A percentile compares a stretch with the other conserved stretches of the same genome.
phyloP scores from a whole-genome alignment of 2,888 invertebrate genomes.

The Erebia aethiops region DNA sequence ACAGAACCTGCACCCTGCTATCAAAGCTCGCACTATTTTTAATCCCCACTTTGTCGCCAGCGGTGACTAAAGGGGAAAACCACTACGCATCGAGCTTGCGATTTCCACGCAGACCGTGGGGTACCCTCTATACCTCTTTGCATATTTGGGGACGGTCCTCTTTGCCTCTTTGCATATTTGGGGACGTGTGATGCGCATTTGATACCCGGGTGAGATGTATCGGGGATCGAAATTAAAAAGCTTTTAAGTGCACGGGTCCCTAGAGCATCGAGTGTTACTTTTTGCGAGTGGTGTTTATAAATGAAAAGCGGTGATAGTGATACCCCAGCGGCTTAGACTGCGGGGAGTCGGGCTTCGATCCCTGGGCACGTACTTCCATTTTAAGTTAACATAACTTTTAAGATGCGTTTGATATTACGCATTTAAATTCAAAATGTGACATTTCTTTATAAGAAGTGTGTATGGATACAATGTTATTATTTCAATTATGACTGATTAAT shows the following conservation, averaged over 20 bases:
- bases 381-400: too few relatives aligned
- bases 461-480: too few relatives aligned
- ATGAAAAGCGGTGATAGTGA: too few relatives aligned
- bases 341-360: too few relatives aligned
- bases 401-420: too few relatives aligned
- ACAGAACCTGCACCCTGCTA: neutral
- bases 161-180: neutral
- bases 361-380: too few relatives aligned
- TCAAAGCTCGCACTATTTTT: constrained; percentile 47
- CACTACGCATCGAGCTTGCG: constrained; percentile 54
- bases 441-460: too few relatives aligned
- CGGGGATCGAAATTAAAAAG: constrained; percentile 28
- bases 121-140: constrained; percentile 45
- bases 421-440: too few relatives aligned
- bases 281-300: neutral
- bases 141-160: constrained; percentile 34
- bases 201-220: constrained; percentile 25
- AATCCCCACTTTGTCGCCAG: constrained; percentile 62
- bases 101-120: constrained; percentile 50
- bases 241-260: constrained; percentile 7
- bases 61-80: constrained; percentile 67
- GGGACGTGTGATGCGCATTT: constrained; percentile 25
- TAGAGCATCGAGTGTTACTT: neutral
- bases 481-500: too few relatives aligned
- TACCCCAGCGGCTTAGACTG: too few relatives aligned